Base-by-base conservation (phyloP, 2,113 vertebrate genomes). In the Accipiter cooperii region DNA sequence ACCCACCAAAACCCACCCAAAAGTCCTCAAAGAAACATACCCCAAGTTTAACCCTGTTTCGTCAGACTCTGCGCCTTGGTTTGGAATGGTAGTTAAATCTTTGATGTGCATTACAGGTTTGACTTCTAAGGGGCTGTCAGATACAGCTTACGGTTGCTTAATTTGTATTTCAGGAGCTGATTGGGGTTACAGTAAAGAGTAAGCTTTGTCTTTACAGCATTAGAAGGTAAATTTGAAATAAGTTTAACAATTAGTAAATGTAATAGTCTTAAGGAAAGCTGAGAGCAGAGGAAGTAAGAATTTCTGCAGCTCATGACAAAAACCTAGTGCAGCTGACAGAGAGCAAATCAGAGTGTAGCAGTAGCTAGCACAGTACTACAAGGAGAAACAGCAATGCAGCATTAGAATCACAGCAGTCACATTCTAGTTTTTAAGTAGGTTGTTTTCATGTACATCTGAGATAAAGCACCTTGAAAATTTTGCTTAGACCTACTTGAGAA, bases 341-440 rank as follows among this genome's bases (percentile, higher is more conserved):
- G 97, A 96, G 95, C 98, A 97, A 97, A 98, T 98, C 97, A 97
- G 97, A 94, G 93, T 86, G 93, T 96, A 96, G 96, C 97, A 95
- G 91, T 76, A 97, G 98, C 92, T 84, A 97, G 95, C 97, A 96
- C 95, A 95, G 97, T 80, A 90, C 94, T 96, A 94, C 90, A 93
- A 96, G 97, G 94, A 97, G 97, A 97, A 98, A 98, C 98, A 98
- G 97, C 98, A 98, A 97, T 98, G 98, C 99, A 98, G 98, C 93
- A 98, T 97, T 97, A 97, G 96, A 95, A 87, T 97, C 96, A 92
- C 93, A 97, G 96, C 89, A 79, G 95, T 96, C 94, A 93, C 84
- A 82, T 93, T 97, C 90, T 87, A 91, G 91, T 93, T 92, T 93
- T 96, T 94, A 98, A 98, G 96, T 98, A 97, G 98, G 97, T 98